These are phyloP conservation scores for Metridium senile DNA, from an alignment of 92 coral and sea anemone species.

Conservation along the genomic window DNA sequence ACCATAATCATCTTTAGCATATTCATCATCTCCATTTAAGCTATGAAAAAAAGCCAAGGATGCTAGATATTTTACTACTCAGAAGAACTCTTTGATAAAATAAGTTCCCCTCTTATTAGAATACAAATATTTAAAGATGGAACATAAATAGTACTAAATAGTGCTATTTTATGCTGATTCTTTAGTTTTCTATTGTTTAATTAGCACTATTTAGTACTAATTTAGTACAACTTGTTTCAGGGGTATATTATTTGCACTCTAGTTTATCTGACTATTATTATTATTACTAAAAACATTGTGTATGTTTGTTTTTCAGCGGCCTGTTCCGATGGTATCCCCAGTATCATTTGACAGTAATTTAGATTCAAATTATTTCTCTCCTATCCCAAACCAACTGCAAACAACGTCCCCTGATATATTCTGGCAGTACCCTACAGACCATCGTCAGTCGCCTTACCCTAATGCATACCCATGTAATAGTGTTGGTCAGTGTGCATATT, in stretches of 20 bases:
- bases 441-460: constrained; percentile 28
- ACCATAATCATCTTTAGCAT: too few species aligned
- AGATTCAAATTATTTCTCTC: constrained; percentile 28
- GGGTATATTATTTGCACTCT: neutral
- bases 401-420: constrained; percentile 41
- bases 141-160: too few species aligned
- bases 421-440: constrained; percentile 35
- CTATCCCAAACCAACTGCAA: constrained; percentile 24
- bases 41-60: too few species aligned
- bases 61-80: too few species aligned
- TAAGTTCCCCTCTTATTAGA: too few species aligned
- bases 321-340: constrained; percentile 41
- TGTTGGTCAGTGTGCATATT: constrained; percentile 38
- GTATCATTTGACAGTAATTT: constrained; percentile 31
- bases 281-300: neutral
- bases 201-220: too few species aligned
- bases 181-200: too few species aligned
- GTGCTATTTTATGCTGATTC: too few species aligned
- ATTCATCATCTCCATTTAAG: too few species aligned
- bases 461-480: constrained; percentile 12
- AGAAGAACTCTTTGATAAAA: too few species aligned
- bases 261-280: neutral
- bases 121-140: too few species aligned
- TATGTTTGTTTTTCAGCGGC: constrained; percentile 10
- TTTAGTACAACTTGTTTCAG: too few species aligned